Base-by-base conservation (phyloP, 1,140 invertebrate species). In the Pseudomyrmex sp. region DNA sequence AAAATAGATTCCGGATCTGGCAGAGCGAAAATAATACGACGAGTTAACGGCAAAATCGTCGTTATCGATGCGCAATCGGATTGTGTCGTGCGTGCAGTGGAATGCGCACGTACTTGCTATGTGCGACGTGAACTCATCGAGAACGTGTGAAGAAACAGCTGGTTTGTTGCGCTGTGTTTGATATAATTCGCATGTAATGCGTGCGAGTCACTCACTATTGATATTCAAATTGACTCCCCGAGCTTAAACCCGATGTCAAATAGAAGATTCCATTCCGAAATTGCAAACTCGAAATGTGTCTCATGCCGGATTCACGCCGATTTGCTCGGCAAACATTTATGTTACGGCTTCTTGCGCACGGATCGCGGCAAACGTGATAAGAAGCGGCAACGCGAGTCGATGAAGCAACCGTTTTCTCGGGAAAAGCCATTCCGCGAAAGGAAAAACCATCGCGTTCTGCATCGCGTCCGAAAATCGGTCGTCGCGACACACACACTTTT, bases 1-100 rank as follows among this genome's bases (percentile, higher is more conserved):
- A 80, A 80, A 80, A 80, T 80, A 80, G 76, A 72, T 72, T 44
- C 15, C 35, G 13, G 35, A 44, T n/a, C 35, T 52, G 59, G n/a
- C 66, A 48, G 54, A 20, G 46, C 20, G 76, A 61, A 80, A 59
- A 59, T 72, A 70, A 80, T 80, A 26, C 46, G 20, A 35, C 66
- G 20, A 20, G 23, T 46, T 26, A 56, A 15, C 66, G 74, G 50
- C 50, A 46, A n/a, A 26, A 75, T 75, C 46, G 35, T 44, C 3
- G 20, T 54, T 66, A 56, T 68, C 26, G 62, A 1, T 20, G 8
- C 23, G 35, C 35, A 35, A 35, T 35, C 35, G 5, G 35, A 35
- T 35, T 7, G 35, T 35, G 4, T 0, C 5, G 35, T 7, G 35
- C 5, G 35, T 35, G 35, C 35, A 1, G 35, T 7, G 35, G 35